A percentile compares a stretch with the other conserved stretches of the same genome.
phyloP scores from a whole-genome alignment of 2,797 vertebrate genomes.

The Ambastaia sidthimunki region DNA sequence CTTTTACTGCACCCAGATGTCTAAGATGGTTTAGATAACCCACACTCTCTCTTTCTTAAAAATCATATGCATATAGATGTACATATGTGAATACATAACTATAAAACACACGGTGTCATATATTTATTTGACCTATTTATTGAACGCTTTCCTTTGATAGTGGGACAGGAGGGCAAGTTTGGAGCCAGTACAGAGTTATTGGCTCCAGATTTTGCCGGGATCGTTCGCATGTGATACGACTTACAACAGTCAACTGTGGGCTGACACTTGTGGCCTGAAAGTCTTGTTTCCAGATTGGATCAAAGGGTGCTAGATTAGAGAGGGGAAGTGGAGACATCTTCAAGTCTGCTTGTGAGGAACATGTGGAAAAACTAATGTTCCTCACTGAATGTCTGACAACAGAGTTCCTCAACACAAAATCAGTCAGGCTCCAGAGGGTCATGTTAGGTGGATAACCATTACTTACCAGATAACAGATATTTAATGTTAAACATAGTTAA shows the following conservation, averaged over 20 bases:
- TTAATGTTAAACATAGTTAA: no score
- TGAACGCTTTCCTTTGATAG: conserved; percentile 52
- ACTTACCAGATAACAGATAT: neutral
- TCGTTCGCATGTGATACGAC: conserved; percentile 48
- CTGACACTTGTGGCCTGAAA: conserved; percentile 55
- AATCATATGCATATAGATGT: conserved; percentile 11
- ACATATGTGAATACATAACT: conserved; percentile 26
- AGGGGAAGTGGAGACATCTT: conserved; percentile 47
- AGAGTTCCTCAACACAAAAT: neutral
- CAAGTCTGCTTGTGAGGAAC: conserved; percentile 37
- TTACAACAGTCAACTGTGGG: conserved; percentile 32
- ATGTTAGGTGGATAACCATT: neutral
- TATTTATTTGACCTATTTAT: conserved; percentile 40
- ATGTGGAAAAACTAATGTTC: conserved; percentile 41
- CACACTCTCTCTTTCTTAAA: neutral
- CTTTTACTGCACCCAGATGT: conserved; percentile 53
- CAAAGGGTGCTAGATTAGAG: conserved; percentile 53
- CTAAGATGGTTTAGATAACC: conserved; percentile 41
- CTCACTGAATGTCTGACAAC: conserved; percentile 15
- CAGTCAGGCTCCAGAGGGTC: neutral
- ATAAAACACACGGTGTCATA: conserved; percentile 23
- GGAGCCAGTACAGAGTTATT: conserved; percentile 46
- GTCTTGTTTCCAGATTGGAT: conserved; percentile 57
- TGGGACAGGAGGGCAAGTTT: conserved; percentile 12
- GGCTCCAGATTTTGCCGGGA: conserved; percentile 56